Conservation (phyloP, 92 coral and sea anemone species). For the Actinostola sp. region DNA sequence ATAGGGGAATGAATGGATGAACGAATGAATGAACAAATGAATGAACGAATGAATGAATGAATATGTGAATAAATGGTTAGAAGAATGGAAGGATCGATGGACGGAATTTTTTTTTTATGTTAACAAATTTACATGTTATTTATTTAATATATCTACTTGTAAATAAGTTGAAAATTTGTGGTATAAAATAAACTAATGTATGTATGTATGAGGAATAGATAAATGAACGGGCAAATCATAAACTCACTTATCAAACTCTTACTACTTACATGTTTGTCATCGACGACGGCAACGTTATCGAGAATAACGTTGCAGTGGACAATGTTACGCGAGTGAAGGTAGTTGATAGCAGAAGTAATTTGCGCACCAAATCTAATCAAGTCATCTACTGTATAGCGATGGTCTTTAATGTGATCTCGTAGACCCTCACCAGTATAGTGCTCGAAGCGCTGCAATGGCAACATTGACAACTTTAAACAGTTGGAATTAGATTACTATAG, state of each 20-base stretch:
- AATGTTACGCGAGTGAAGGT: constrained; percentile 27
- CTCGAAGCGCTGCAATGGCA: constrained; percentile 3
- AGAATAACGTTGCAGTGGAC: constrained; percentile 38
- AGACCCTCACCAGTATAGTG: constrained; percentile 1
- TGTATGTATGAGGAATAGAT: no score
- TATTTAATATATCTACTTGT: no score
- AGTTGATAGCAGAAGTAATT: constrained; percentile 31
- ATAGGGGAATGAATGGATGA: no score
- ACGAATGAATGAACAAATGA: no score
- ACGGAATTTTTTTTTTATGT: no score
- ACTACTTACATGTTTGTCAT: constrained; percentile 26
- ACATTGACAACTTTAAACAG: background rate
- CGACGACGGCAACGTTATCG: constrained; percentile 13
- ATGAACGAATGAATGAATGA: no score
- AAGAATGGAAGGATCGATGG: no score
- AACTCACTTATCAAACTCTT: background rate
- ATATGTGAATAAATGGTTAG: background rate
- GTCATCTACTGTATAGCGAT: constrained; percentile 16
- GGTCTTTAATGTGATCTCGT: background rate
- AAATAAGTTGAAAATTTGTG: no score
- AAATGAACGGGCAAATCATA: no score
- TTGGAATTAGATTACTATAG: no score
- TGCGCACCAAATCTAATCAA: constrained; percentile 29
- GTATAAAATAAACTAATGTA: no score
- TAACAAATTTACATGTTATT: no score